Base-by-base conservation (phyloP, 23 tunicate species). In the Clavelina lepadiformis region DNA sequence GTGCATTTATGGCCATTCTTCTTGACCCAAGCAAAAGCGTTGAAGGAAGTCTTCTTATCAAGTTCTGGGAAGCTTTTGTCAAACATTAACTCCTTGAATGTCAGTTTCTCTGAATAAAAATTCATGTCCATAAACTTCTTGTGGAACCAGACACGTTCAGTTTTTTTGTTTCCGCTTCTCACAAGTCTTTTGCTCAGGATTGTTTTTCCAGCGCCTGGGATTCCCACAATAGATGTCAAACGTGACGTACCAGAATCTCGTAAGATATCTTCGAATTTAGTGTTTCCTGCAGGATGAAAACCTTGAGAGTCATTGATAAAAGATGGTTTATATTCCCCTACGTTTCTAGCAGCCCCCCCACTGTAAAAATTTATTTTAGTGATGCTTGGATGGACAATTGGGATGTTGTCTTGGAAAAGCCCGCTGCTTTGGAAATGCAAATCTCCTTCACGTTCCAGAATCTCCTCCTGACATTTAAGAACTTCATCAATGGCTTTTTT, bases 171-270 rank as follows among this genome's bases (percentile, higher is more conserved):
- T 3, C 22, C 26, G 6, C 32, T 23, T 35, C 2, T 56, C 31
- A n/a, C 33, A 22, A 71, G 52, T 1, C 76, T 64, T 20, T 33
- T 55, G 5, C 52, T 7, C 6, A 56, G 31, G 5, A 65, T 71
- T 3, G 76, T 71, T 24, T 71, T 71, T 55, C 76, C 76, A 7
- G 76, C 15, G 22, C 76, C 76, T 33, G 76, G 76, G 33, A 35
- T 38, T 7, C 76, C 76, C 3, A 55, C 2, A 5, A 71, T 1
- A 25, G 45, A 35, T 34, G 56, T 71, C 33, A 31, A 71, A 2
- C 50, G 36, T 45, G 47, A 7, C 56, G 28, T 3, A 66, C 35
- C 35, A 3, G 3, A 13, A 29, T 66, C 27, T 37, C 72, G 11
- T 22, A n/a, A n/a, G n/a, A n/a, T n/a, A n/a, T n/a, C n/a, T n/a